These are phyloP conservation scores for Lophotriccus pileatus DNA, from an alignment of 2,797 vertebrate genomes.

Conservation along the genomic window DNA sequence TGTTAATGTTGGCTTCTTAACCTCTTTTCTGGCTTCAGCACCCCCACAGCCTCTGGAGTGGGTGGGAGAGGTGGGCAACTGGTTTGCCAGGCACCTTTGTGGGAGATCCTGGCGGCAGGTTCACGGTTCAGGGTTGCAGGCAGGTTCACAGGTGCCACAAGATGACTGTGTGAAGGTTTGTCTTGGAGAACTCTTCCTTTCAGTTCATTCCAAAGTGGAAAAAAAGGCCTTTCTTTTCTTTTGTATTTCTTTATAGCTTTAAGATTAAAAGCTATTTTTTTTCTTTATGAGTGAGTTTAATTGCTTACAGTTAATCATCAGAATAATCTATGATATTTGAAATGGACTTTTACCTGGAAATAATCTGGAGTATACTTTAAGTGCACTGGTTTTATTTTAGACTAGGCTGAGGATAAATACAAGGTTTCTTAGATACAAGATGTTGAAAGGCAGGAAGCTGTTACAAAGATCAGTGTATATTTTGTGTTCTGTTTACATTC, in stretches of 20 bases:
- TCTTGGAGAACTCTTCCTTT: not conserved
- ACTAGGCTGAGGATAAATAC: not conserved
- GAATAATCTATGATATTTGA: not conserved
- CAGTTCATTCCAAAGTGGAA: not conserved
- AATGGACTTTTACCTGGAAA: not conserved
- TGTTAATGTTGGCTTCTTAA: not conserved
- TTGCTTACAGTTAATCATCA: not conserved
- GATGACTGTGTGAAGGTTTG: not conserved
- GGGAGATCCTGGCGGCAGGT: not conserved
- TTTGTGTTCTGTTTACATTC: constrained; percentile 40
- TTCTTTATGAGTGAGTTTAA: not conserved
- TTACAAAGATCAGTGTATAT: constrained; percentile 12
- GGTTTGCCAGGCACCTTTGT: not conserved
- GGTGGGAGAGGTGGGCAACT: not conserved
- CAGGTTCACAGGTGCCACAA: not conserved
- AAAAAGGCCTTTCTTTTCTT: not conserved
- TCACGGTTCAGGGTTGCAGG: not conserved
- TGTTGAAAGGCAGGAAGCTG: not conserved
- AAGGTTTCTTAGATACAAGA: not conserved
- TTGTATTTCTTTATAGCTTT: not conserved
- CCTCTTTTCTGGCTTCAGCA: not conserved
- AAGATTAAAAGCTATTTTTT: not conserved
- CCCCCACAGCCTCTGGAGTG: not conserved
- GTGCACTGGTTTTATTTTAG: not conserved
- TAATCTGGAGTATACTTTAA: not conserved